Conservation (phyloP, 2,113 vertebrate genomes). For the Salvelinus namaycush region DNA sequence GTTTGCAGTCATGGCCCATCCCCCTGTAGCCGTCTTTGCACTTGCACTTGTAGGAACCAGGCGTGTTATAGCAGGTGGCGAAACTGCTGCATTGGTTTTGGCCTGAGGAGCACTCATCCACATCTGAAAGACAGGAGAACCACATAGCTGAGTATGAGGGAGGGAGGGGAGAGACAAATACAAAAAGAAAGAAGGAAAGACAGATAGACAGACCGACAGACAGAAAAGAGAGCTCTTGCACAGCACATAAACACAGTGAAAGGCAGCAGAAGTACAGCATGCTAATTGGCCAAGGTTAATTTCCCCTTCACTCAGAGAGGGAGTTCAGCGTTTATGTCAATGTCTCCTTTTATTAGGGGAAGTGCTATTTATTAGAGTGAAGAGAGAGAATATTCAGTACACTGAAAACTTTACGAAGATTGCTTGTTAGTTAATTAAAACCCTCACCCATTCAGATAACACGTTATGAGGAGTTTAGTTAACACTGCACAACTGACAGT, state of each 20-base stretch:
- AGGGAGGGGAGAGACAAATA: neutral
- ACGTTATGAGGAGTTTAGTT: neutral
- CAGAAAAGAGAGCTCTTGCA: too few relatives aligned
- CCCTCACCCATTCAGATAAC: neutral
- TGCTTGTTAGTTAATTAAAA: neutral
- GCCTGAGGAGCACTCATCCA: conserved; percentile 87
- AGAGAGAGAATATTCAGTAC: conserved; percentile 4
- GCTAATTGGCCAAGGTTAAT: neutral
- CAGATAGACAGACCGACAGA: neutral
- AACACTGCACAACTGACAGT: neutral
- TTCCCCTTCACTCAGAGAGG: neutral
- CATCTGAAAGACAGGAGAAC: conserved; percentile 76
- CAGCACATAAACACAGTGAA: too few relatives aligned
- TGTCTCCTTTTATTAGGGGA: neutral
- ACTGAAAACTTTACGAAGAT: conserved; percentile 16
- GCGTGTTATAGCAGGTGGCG: conserved; percentile 88
- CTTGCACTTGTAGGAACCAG: conserved; percentile 93
- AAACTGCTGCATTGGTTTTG: conserved; percentile 82
- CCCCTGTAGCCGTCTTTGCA: conserved; percentile 90
- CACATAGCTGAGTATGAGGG: conserved; percentile 17
- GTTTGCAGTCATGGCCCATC: conserved; percentile 82
- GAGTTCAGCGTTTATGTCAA: neutral
- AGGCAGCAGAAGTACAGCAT: neutral
- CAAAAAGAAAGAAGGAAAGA: accelerated
- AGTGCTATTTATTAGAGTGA: conserved; percentile 18